These are phyloP conservation scores for Drepana falcataria DNA, from an alignment of 2,888 invertebrate genomes.

Conservation along the genomic window DNA sequence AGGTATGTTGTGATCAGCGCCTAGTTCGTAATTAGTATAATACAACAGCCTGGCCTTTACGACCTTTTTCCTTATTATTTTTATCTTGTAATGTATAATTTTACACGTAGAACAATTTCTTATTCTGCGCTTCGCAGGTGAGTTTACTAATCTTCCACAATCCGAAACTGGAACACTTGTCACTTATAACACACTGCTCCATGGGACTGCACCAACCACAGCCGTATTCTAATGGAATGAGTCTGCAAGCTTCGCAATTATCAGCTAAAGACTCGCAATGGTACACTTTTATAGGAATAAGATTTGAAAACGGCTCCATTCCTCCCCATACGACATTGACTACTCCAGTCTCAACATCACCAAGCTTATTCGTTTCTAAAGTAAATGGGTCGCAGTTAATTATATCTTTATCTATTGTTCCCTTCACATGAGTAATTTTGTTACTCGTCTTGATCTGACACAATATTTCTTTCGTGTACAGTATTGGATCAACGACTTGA, in stretches of 20 bases:
- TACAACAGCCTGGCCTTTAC: no score
- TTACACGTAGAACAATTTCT: neutral
- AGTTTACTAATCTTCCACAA: neutral
- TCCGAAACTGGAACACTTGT: conserved; percentile 7
- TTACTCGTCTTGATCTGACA: conserved; percentile 30
- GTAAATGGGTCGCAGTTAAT: conserved; percentile 33
- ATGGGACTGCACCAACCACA: conserved; percentile 11
- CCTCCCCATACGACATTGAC: conserved; percentile 32
- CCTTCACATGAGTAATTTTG: conserved; percentile 27
- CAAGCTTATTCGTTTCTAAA: conserved; percentile 11
- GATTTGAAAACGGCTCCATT: conserved; percentile 31
- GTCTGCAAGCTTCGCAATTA: conserved; percentile 7
- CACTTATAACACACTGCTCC: conserved; percentile 4
- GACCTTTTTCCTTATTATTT: neutral
- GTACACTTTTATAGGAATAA: conserved; percentile 28
- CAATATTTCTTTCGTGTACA: conserved; percentile 33
- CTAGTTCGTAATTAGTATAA: no score
- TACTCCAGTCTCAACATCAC: conserved; percentile 20
- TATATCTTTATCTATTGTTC: conserved; percentile 24
- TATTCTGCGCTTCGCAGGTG: neutral
- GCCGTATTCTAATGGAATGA: conserved; percentile 7
- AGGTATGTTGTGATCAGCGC: no score
- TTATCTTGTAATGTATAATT: neutral
- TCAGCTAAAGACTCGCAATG: conserved; percentile 21
- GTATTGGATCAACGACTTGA: conserved; percentile 28